Conservation (phyloP, 1,140 invertebrate genomes). For the Orius laevigatus region DNA sequence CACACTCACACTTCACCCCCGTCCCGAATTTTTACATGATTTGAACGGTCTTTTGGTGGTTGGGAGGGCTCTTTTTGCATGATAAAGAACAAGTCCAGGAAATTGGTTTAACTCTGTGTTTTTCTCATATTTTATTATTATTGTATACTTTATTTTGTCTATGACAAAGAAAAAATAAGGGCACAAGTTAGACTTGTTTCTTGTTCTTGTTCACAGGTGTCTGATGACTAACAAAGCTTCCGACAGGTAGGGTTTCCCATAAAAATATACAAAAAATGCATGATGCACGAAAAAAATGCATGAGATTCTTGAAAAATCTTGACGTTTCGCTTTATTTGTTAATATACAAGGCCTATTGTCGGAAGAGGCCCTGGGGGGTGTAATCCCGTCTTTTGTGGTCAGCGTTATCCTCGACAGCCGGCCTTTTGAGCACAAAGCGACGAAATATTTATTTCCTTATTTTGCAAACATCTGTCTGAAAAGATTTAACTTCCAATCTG, state of each 20-base stretch:
- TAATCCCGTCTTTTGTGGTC: too few species aligned
- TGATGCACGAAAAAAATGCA: background rate
- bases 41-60: background rate
- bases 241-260: conserved; percentile 22
- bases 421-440: background rate
- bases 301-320: too few species aligned
- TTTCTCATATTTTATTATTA: conserved; percentile 4
- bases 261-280: background rate
- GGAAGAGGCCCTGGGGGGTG: background rate
- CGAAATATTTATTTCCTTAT: too few species aligned
- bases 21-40: too few species aligned
- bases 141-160: conserved; percentile 7
- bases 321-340: too few species aligned
- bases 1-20: too few species aligned
- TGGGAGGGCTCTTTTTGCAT: conserved; percentile 1
- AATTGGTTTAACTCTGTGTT: conserved; percentile 9
- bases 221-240: conserved; percentile 24
- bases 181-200: conserved; percentile 16
- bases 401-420: background rate
- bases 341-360: too few species aligned
- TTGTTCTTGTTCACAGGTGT: conserved; percentile 25
- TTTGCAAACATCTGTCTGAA: too few species aligned
- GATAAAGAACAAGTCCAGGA: conserved; percentile 13
- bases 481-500: too few species aligned
- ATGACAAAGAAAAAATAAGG: background rate